Evolutionary conservation across 2,113 vertebrate genomes (phyloP).

Genomic region (Serinus canaria): DNA sequence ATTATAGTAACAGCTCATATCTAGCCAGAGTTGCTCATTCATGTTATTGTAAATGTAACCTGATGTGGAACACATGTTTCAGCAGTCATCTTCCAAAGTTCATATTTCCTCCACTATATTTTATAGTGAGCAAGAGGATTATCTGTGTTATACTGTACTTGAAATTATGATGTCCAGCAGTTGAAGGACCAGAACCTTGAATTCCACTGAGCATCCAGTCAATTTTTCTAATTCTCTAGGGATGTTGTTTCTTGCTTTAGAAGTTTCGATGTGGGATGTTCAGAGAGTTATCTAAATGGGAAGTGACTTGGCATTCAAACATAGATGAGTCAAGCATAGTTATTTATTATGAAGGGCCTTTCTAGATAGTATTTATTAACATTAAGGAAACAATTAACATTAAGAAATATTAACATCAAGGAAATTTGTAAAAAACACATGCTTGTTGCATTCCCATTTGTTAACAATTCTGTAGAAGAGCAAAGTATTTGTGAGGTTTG

Average conservation of each 20-base stretch:
- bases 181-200: neutral
- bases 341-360: neutral
- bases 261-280: neutral
- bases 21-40: neutral
- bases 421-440: neutral
- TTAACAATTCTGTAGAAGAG: neutral
- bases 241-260: neutral
- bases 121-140: neutral
- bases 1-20: neutral
- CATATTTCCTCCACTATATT: neutral
- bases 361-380: neutral
- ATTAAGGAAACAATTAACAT: neutral
- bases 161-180: neutral
- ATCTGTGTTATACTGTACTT: neutral
- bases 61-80: fast-evolving
- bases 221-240: neutral
- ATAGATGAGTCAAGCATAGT: neutral
- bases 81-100: neutral
- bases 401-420: neutral
- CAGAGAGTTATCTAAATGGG: neutral
- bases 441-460: neutral
- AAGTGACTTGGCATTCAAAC: neutral
- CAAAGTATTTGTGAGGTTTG: neutral
- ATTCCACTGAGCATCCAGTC: neutral
- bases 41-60: neutral